Base-by-base conservation (phyloP, 2,113 vertebrate species). In the Abramis brama region DNA sequence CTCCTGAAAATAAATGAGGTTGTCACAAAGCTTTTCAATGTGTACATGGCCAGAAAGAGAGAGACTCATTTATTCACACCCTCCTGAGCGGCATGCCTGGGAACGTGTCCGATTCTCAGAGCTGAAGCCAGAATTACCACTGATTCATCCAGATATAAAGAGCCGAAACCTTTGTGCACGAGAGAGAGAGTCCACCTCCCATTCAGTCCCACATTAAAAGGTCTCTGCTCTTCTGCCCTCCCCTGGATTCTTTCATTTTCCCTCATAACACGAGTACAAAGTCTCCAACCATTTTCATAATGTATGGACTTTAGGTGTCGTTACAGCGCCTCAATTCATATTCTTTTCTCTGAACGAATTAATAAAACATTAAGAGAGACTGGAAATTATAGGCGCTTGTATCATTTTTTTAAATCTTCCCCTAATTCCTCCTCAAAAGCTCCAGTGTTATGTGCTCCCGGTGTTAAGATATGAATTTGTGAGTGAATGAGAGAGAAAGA, bases 371-470 rank as follows among this genome's bases (percentile, higher is more conserved):
- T 70, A 81, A 59, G 9, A 52, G 62, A 78, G 30, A 27, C 52
- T 60, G 15, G 77, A 27, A 79, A 30, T 64, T 13, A 83, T 33
- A 86, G 68, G 57, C 43, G 73, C 11, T 82, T 10, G 21, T 81
- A 52, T 75, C 25, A 68, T 79, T 60, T 84, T 84, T 74, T 62
- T 66, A 33, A 74, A 45, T 84, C 64, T 50, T 70, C 21, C 59
- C 27, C 79, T 85, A 89, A 89, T 71, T 86, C 71, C 17, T 86
- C 43, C 43, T 64, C 73, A 77, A 85, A 87, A 85, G 64, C 57
- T 55, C 6, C 33, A 19, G 57, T 52, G 57, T 66, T 82, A 45
- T 21, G 79, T 33, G 62, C 27, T 77, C 36, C 79, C 10, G 30
- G 57, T 73, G 62, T 84, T 59, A 79, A 71, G 52, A 78, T 84